Evolutionary conservation across 2,113 vertebrate species (phyloP), one percentile per base, ranked within the genome.

Genomic region (Brevimyrus niger): DNA sequence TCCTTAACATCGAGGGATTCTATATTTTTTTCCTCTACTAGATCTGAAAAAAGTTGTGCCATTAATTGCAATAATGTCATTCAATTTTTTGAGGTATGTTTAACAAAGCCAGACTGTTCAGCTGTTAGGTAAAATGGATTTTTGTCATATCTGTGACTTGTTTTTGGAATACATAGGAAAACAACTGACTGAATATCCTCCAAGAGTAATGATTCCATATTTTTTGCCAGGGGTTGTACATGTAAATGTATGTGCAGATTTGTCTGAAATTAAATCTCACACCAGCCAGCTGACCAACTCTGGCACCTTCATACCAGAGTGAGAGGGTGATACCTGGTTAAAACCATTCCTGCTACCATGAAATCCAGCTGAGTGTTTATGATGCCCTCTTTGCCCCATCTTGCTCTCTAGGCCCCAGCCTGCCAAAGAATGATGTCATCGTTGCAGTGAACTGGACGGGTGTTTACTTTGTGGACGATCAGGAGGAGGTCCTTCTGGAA

Each of bases 381-480:
- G 21, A 42, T n/a, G 7, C 6, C 11, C 31, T 17, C 27, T 83
- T 46, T 53, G 4, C n/a, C 46, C 3, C 38, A 15, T 82, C 58
- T 35, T 19, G 19, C 48, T 13, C 65, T 21, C 69, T 58, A 99
- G 98, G 98, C 58, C 98, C 98, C 50, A 98, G 95, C 93, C 93
- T 99, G 42, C 98, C 98, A 50, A 98, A 98, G 95, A 98, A 98
- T 0, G 98, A 99, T 6, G 96, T 99, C 89, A 99, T 99, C 0
- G 97, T 99, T 7, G 98, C 98, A 0, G 98, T 99, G 55, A 99
- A 99, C 95, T 99, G 98, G 98, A 99, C 98, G 0, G 98, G 98
- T 0, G 97, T 99, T 69, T 99, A 99, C 88, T 99, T 99, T 90
- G 98, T 99, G 53, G 98, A 99, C 23, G 98, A 99, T 91, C 98